These are phyloP conservation scores for Encarsia formosa DNA, from an alignment of 2,888 invertebrate genomes.

Conservation along the genomic window DNA sequence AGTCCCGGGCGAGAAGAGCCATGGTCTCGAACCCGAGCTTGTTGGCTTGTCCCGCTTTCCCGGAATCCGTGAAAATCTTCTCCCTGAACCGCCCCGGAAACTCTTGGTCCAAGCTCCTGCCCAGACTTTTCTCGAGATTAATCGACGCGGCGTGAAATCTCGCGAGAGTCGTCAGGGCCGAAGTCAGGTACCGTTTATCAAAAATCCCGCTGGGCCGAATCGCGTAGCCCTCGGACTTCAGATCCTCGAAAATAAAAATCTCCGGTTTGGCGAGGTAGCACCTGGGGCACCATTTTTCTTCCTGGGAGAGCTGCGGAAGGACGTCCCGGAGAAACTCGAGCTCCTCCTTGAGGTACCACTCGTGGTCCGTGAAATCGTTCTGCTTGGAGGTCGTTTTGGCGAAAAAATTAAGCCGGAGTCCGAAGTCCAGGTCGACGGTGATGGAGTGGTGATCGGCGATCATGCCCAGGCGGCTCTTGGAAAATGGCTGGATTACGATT, in stretches of 20 bases:
- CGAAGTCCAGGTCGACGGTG: neutral
- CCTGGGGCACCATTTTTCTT: neutral
- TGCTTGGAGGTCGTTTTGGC: conserved; percentile 1
- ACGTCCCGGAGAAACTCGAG: conserved; percentile 4
- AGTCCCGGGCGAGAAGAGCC: conserved; percentile 2
- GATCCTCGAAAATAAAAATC: conserved; percentile 7
- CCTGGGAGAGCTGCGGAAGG: neutral
- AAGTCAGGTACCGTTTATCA: neutral
- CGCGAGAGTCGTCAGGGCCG: conserved; percentile 7
- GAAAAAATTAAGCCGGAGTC: conserved; percentile 4
- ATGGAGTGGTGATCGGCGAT: conserved; percentile 11
- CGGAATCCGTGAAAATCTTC: conserved; percentile 12
- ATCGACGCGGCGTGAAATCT: conserved; percentile 18
- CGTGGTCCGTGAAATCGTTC: neutral
- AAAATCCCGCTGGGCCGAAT: neutral
- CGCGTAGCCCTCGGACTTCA: conserved; percentile 4
- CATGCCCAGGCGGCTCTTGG: conserved; percentile 5
- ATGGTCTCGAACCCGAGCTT: conserved; percentile 13
- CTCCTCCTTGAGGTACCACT: conserved; percentile 5
- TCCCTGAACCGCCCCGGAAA: conserved; percentile 7
- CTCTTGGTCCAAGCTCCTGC: neutral
- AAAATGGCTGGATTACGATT: conserved; percentile 1
- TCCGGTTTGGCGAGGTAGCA: conserved; percentile 8
- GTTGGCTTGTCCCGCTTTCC: conserved; percentile 9
- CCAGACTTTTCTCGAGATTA: neutral